Base-by-base conservation (phyloP, 2,113 vertebrate genomes). In the Anthoscopus minutus region DNA sequence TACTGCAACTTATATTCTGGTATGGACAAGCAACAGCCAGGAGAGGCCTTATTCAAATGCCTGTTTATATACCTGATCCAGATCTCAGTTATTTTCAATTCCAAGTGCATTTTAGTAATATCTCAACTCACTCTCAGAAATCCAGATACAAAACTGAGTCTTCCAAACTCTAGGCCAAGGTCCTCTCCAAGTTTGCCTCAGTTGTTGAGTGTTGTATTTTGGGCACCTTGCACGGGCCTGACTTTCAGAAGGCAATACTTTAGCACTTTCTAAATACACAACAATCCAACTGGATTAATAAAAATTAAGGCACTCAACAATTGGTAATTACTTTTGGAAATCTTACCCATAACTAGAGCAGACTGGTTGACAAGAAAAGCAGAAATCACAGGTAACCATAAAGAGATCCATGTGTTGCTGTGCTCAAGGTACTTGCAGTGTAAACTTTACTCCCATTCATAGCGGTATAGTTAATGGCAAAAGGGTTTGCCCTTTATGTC, bases 381-480 rank as follows among this genome's bases (percentile, higher is more conserved):
- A 91, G 58, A 74, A 78, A 67, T n/a, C 79, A 86, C 45, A 82
- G 72, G 81, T 91, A 93, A 89, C 37, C 53, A 53, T 60, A 64
- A 94, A 89, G 83, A 74, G 64, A 93, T 65, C 38, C 47, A 86
- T 37, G 50, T 88, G 88, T 78, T 81, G 86, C 74, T 71, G 76
- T 45, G 56, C 64, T 73, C 45, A 60, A 64, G 42, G 54, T 73
- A 90, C 60, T 86, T 78, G 64, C 6, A 94, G 31, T 64, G 51
- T 90, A 90, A 95, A 94, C 87, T 93, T 97, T 95, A 88, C 88
- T 93, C 82, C 57, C 40, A 21, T 90, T 69, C 81, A 65, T 62
- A 92, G 42, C 56, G 58, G 85, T 77, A 94, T 77, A 86, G 86
- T 92, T 91, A 71, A 95, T 74, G 82, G 76, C 61, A 84, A 95